Base-by-base conservation (phyloP, 2,797 vertebrate species). In the Threskiornis aethiopicus region DNA sequence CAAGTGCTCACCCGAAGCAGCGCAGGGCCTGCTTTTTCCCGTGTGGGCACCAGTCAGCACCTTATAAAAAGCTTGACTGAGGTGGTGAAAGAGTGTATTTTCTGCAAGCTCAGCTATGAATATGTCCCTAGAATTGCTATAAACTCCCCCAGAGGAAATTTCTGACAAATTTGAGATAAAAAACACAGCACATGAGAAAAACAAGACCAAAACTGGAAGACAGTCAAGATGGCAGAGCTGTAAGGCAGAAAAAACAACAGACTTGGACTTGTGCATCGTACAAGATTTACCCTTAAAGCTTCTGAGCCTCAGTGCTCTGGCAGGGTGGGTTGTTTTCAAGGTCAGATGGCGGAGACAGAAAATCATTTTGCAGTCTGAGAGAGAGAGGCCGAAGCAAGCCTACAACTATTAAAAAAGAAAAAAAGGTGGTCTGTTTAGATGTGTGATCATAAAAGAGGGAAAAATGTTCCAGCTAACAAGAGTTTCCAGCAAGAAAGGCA, bases 161-260 rank as follows among this genome's bases (percentile, higher is more conserved):
- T 86, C 52, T 81, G 71, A 41, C 54, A 46, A 84, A 89, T 42
- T 26, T 41, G 39, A 71, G 31, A 69, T 18, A 22, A 70, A 94
- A 92, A 87, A 26, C 44, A 26, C 37, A 47, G 54, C 5, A 4
- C 42, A 25, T 4, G 31, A 89, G 54, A 79, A 91, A 94, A 96
- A 87, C 78, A 93, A 78, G 49, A n/a, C 46, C 57, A 89, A 66
- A 95, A 69, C 82, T 81, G 84, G 94, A 96, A 91, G 64, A 31
- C 2, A 16, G 44, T 92, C 86, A 93, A 84, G 62, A 81, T 69
- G 88, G 52, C 90, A 85, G 67, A 64, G 66, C 37, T 93, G 78
- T 69, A 57, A 90, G 35, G 37, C 37, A 94, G 25, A 14, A 90
- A 91, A 84, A 90, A 33, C 16, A 70, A 16, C 41, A 59, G 22